These are phyloP conservation scores for Ceratotherium simum DNA, from an alignment of 2,113 vertebrate genomes.

Conservation along the genomic window DNA sequence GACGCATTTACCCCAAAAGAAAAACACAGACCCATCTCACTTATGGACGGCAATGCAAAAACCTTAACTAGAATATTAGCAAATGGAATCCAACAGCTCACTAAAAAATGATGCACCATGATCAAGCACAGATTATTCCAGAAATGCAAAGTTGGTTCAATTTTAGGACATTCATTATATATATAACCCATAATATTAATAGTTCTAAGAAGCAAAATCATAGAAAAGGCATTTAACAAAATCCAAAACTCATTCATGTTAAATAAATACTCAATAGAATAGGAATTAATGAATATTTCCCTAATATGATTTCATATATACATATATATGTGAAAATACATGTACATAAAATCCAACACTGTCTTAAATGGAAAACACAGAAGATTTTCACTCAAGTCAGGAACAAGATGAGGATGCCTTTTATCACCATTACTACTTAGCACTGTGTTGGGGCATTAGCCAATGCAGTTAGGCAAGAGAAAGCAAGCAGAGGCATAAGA, in stretches of 20 bases:
- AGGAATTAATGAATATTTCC: background rate
- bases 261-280: background rate
- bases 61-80: background rate
- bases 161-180: background rate
- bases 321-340: background rate
- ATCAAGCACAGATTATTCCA: background rate
- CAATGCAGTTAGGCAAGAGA: background rate
- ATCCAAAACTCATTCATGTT: background rate
- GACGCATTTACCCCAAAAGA: background rate
- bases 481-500: background rate
- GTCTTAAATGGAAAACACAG: background rate
- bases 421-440: background rate
- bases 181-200: background rate
- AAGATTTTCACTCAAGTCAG: background rate
- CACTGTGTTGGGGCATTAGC: background rate
- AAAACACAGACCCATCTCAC: background rate
- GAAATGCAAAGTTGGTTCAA: background rate
- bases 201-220: background rate
- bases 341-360: background rate
- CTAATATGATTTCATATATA: background rate
- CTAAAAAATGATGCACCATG: background rate
- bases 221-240: background rate
- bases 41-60: background rate
- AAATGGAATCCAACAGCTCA: background rate
- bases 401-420: background rate